Conservation (phyloP, 1,140 invertebrate genomes). For the Drosophila suzukii region DNA sequence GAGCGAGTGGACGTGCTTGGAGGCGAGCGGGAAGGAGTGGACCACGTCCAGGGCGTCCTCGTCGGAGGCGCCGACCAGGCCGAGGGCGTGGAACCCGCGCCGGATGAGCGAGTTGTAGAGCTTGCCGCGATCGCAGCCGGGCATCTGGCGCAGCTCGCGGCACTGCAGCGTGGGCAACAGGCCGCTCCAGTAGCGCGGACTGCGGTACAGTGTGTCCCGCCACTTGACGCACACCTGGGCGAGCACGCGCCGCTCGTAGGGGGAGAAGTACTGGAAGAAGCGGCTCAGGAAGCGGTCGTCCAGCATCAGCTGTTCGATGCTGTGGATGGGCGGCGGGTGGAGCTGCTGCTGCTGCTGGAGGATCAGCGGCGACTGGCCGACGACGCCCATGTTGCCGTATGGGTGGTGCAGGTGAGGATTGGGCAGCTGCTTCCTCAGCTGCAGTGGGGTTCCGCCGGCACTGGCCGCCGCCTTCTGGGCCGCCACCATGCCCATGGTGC, state of each 20-base stretch:
- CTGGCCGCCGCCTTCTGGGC: slow-evolving; percentile 62
- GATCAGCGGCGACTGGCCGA: slow-evolving; percentile 65
- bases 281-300: slow-evolving; percentile 93
- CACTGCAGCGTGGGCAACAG: slow-evolving; percentile 93
- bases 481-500: slow-evolving; percentile 79
- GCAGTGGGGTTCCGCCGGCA: slow-evolving; percentile 56
- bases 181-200: slow-evolving; percentile 93
- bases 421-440: slow-evolving; percentile 79
- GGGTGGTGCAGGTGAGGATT: slow-evolving; percentile 83
- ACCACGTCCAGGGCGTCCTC: slow-evolving; percentile 95
- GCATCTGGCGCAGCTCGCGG: slow-evolving; percentile 89
- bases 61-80: slow-evolving; percentile 93
- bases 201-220: slow-evolving; percentile 94
- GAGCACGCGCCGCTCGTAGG: slow-evolving; percentile 90
- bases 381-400: slow-evolving; percentile 61
- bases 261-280: slow-evolving; percentile 94
- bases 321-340: slow-evolving; percentile 84
- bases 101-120: slow-evolving; percentile 93
- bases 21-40: slow-evolving; percentile 92
- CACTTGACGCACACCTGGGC: slow-evolving; percentile 93
- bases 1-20: slow-evolving; percentile 92
- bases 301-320: slow-evolving; percentile 91
- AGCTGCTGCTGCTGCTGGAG: slow-evolving; percentile 73
- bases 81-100: slow-evolving; percentile 93
- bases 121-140: slow-evolving; percentile 88